Evolutionary conservation across 2,888 invertebrate species (phyloP).

Genomic region (Cephonodes hylas): DNA sequence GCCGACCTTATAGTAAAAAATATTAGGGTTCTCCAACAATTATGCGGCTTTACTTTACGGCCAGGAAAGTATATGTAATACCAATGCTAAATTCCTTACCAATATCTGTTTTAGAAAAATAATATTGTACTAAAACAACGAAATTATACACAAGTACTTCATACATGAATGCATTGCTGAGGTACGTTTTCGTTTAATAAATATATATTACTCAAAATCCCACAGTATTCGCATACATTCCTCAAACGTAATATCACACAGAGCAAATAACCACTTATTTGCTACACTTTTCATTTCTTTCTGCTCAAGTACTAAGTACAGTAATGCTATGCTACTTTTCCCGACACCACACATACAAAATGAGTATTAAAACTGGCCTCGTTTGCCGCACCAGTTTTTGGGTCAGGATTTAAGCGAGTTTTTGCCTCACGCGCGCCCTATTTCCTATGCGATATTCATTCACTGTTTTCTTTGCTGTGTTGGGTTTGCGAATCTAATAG

Average conservation of each 20-base stretch:
- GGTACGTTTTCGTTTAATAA: too few relatives aligned
- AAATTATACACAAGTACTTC: too few relatives aligned
- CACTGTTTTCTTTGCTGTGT: not conserved
- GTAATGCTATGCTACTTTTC: not conserved
- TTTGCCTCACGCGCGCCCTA: conserved; percentile 4
- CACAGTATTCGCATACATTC: too few relatives aligned
- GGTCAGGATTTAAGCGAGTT: not conserved
- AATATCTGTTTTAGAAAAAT: too few relatives aligned
- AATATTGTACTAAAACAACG: too few relatives aligned
- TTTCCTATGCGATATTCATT: conserved; percentile 7
- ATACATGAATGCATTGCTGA: too few relatives aligned
- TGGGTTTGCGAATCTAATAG: not conserved
- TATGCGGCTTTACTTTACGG: too few relatives aligned
- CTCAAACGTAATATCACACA: not conserved
- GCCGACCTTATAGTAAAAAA: too few relatives aligned
- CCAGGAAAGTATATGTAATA: too few relatives aligned
- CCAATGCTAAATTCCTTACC: too few relatives aligned
- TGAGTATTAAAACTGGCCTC: conserved; percentile 17
- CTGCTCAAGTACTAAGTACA: not conserved
- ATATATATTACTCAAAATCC: too few relatives aligned
- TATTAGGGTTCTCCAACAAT: too few relatives aligned
- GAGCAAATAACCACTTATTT: not conserved
- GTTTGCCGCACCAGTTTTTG: conserved; percentile 3
- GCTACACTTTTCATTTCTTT: not conserved
- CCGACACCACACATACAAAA: not conserved